Conservation (phyloP, 2,113 vertebrate species). For the Elephantulus edwardii region DNA sequence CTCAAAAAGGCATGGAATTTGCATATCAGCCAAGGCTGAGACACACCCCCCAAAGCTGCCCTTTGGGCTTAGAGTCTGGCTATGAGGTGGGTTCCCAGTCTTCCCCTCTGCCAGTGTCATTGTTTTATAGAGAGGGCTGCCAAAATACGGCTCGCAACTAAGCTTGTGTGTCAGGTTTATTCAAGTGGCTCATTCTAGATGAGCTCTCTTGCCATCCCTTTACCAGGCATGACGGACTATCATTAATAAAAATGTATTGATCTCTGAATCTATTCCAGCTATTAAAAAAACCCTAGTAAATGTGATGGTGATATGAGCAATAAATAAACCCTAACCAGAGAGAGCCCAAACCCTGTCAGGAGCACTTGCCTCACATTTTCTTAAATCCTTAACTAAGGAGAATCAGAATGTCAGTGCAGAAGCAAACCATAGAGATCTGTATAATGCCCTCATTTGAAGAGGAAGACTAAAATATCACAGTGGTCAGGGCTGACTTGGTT, state of each 20-base stretch:
- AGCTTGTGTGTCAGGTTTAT: slow-evolving; percentile 73
- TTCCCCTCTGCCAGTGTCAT: slow-evolving; percentile 70
- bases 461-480: not conserved
- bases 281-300: slow-evolving; percentile 74
- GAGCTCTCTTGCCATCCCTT: slow-evolving; percentile 70
- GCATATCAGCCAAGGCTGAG: slow-evolving; percentile 66
- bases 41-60: slow-evolving; percentile 73
- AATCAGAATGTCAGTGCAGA: slow-evolving; percentile 44
- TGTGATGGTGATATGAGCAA: slow-evolving; percentile 69
- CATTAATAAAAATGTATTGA: slow-evolving; percentile 81
- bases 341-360: slow-evolving; percentile 70
- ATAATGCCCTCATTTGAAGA: not conserved
- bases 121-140: slow-evolving; percentile 62
- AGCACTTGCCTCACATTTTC: slow-evolving; percentile 53
- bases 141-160: slow-evolving; percentile 57
- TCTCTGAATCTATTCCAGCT: slow-evolving; percentile 74
- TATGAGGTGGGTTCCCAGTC: slow-evolving; percentile 72
- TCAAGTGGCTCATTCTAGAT: slow-evolving; percentile 73
- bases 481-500: not conserved
- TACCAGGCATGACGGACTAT: slow-evolving; percentile 71
- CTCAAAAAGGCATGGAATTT: slow-evolving; percentile 75
- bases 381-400: slow-evolving; percentile 40
- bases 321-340: slow-evolving; percentile 75
- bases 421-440: not conserved
- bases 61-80: slow-evolving; percentile 79